A percentile compares a stretch with the other conserved stretches of the same genome.
phyloP scores from a whole-genome alignment of 2,113 vertebrate species.

The Tursiops truncatus region DNA sequence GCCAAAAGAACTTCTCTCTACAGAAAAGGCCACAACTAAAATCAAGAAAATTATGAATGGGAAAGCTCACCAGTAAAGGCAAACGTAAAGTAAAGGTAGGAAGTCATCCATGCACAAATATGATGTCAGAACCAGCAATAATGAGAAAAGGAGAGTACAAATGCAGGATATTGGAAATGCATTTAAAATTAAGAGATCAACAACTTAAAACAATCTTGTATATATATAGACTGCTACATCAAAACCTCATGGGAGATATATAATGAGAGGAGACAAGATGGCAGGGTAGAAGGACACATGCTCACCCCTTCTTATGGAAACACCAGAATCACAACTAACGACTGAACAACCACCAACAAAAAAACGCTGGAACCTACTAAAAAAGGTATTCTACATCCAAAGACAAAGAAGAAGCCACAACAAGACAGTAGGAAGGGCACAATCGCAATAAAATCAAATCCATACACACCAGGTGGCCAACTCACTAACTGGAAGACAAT shows the following conservation, averaged over 20 bases:
- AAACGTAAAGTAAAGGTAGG: neutral
- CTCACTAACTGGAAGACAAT: no score
- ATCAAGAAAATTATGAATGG: neutral
- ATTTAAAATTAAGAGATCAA: neutral
- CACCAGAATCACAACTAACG: no score
- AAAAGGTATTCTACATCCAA: no score
- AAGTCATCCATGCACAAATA: neutral
- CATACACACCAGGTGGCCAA: no score
- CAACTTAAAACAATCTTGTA: neutral
- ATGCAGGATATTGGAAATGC: neutral
- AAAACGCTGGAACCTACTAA: no score
- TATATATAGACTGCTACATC: neutral
- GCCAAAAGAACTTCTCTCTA: neutral
- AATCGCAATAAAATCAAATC: no score
- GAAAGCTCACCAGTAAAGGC: neutral
- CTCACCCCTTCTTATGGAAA: neutral
- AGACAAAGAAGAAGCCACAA: no score
- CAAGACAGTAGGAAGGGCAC: no score
- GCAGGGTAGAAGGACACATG: neutral
- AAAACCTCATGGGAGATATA: neutral
- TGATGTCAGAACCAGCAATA: neutral
- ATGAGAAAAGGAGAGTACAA: neutral
- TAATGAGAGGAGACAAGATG: neutral
- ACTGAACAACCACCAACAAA: no score
- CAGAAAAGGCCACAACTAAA: neutral